Evolutionary conservation across 2,113 vertebrate genomes (phyloP), one percentile per base, ranked within the genome.

Genomic region (Istiophorus platypterus): DNA sequence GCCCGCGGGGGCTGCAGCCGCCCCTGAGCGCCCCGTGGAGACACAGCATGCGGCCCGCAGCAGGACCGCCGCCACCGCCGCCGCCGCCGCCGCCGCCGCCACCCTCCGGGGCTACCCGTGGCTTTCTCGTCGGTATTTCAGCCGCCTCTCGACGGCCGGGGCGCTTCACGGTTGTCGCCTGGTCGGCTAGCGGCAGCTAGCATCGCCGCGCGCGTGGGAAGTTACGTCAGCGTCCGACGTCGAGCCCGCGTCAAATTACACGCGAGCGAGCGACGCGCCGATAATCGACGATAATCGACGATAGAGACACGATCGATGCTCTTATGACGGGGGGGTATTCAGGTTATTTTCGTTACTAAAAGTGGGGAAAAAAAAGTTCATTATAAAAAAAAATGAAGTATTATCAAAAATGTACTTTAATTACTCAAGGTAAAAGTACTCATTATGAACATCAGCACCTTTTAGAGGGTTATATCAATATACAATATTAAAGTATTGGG

Each of bases 161-260:
- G 29, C 3, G 22, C 47, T 71, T 79, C 5, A 41, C 41, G 5
- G 7, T 2, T 64, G 54, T 67, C 80, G 57, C 26, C 11, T 14
- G 18, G 12, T 27, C 3, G 2, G 42, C 64, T 80, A 82, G 85
- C 85, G 6, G 34, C 24, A 0, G 64, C 71, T 92, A 91, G 93
- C 90, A 45, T 2, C n/a, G 39, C 17, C 78, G 83, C 89, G 85
- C 86, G 81, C 79, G 18, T 54, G 13, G 93, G 92, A 93, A 93
- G 82, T 91, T 91, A 93, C 93, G 88, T 88, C 65, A 80, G 15
- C 0, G 49, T n/a, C n/a, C n/a, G n/a, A n/a, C n/a, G n/a, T n/a
- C n/a, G n/a, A n/a, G n/a, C n/a, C n/a, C n/a, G n/a, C n/a, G n/a
- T n/a, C n/a, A n/a, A n/a, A n/a, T n/a, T n/a, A n/a, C n/a, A n/a